Percentiles rank a stretch among this genome's conserved stretches.
Conservation (phyloP, 2,113 vertebrate genomes). For the Forbesichthys papilliferus region DNA sequence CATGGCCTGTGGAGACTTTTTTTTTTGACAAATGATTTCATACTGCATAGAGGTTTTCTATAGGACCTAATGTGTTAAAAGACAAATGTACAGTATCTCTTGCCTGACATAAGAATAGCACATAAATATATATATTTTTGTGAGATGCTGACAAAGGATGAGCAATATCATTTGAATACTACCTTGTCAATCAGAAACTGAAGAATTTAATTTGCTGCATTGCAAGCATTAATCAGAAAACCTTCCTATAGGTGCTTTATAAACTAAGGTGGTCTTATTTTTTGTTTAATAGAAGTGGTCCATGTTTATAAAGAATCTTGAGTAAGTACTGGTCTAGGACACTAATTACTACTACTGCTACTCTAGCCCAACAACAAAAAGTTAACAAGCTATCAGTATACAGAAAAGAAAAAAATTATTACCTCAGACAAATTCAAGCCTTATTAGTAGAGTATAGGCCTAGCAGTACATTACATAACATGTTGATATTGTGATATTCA, state of each 20-base stretch:
- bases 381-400: slow-evolving; percentile 15
- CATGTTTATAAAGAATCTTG: slow-evolving; percentile 31
- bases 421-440: neutral
- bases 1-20: slow-evolving; percentile 30
- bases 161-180: slow-evolving; percentile 55
- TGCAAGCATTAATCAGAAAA: slow-evolving; percentile 50
- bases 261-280: slow-evolving; percentile 8
- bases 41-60: neutral
- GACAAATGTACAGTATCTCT: neutral
- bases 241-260: slow-evolving; percentile 4
- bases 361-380: slow-evolving; percentile 13
- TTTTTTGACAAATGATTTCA: neutral
- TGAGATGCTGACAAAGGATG: slow-evolving; percentile 22
- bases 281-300: slow-evolving; percentile 24
- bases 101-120: too few relatives aligned
- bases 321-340: slow-evolving; percentile 27
- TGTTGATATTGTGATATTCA: too few relatives aligned
- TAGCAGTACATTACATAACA: neutral
- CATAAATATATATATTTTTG: too few relatives aligned
- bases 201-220: slow-evolving; percentile 8
- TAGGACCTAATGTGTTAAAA: neutral
- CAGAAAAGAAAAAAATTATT: neutral
- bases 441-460: neutral
- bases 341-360: slow-evolving; percentile 46
- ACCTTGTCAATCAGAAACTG: slow-evolving; percentile 27